Evolutionary conservation across 35 echinoderm and acorn worm species (phyloP), one percentile per base, ranked within the genome.

Genomic region (Heliocidaris tuberculata): DNA sequence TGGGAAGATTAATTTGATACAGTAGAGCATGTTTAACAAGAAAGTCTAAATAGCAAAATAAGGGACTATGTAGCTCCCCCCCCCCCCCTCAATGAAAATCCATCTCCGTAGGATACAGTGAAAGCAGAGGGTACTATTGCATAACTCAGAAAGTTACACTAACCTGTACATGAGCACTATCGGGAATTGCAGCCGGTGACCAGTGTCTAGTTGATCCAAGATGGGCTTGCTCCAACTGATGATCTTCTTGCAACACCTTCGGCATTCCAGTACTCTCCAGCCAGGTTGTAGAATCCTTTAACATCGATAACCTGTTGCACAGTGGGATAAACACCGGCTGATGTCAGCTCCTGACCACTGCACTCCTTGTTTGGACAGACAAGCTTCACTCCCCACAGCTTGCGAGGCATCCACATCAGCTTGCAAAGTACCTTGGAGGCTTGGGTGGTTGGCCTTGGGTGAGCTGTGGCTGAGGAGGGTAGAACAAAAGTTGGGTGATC

Each of bases 201-300:
- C 94, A 13, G 50, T 85, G 47, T 95, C 92, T 7, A 98, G 86
- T 92, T 98, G 96, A 17, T 95, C 30, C 31, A 96, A 12, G 13
- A 96, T 50, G 2, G 85, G 78, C 10, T 87, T 71, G 19, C 91
- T 94, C 97, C 94, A 98, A 31, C 86, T 78, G 54, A 91, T 94
- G 88, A 96, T 31, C 85, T 96, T 96, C 17, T 59, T 15, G 24
- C 65, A 86, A 56, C 97, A 98, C 30, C 48, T 48, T 27, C 54
- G 48, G 92, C 95, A 97, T 31, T 95, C 78, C 50, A 97, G 94
- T 97, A 95, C 70, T 97, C 97, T 49, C 88, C 86, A 31, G 59
- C 97, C 93, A 97, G 32, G 15, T 95, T 92, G 94, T 97, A 97
- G 59, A 30, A 95, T 2, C 95, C 88, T 42, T 95, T 49, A 31